These are phyloP conservation scores for Lasioglossum villosulum DNA, from an alignment of 2,888 invertebrate species.

Conservation along the genomic window DNA sequence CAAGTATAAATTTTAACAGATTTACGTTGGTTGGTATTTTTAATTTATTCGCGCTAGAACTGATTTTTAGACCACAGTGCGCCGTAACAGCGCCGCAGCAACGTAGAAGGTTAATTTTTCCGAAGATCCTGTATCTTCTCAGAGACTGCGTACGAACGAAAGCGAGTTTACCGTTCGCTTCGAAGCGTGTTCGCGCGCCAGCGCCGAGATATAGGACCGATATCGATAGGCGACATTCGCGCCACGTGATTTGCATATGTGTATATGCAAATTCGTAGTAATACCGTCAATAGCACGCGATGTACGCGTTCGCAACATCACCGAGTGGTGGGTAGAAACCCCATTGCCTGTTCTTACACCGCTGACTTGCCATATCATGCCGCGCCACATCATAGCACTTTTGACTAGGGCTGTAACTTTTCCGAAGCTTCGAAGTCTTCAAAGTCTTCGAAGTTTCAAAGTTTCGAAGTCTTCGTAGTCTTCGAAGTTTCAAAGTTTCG, in stretches of 20 bases:
- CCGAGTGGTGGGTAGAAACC: constrained; percentile 50
- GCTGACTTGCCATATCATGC: too few relatives aligned
- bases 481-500: too few relatives aligned
- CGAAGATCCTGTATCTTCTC: not conserved
- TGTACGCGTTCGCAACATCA: constrained; percentile 35
- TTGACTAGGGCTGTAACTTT: too few relatives aligned
- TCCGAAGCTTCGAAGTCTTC: too few relatives aligned
- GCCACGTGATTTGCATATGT: constrained; percentile 50
- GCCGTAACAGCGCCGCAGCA: not conserved
- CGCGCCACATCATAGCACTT: too few relatives aligned
- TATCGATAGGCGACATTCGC: constrained; percentile 53
- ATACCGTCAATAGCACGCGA: constrained; percentile 54
- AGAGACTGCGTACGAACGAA: constrained; percentile 13
- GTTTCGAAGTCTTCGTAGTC: too few relatives aligned
- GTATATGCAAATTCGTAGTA: constrained; percentile 54
- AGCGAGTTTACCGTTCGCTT: constrained; percentile 31
- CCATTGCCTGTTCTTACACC: constrained; percentile 34
- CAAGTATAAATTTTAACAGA: too few relatives aligned
- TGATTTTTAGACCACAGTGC: too few relatives aligned
- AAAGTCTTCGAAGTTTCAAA: too few relatives aligned
- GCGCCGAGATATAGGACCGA: constrained; percentile 33
- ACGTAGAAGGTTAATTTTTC: not conserved
- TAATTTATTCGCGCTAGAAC: too few relatives aligned
- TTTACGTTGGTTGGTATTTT: too few relatives aligned
- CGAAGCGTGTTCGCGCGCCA: constrained; percentile 7